Percentiles rank a stretch among this genome's conserved stretches.
These are phyloP conservation scores for Coregonus suidteri DNA, from an alignment of 2,797 vertebrate species.

Conservation along the genomic window DNA sequence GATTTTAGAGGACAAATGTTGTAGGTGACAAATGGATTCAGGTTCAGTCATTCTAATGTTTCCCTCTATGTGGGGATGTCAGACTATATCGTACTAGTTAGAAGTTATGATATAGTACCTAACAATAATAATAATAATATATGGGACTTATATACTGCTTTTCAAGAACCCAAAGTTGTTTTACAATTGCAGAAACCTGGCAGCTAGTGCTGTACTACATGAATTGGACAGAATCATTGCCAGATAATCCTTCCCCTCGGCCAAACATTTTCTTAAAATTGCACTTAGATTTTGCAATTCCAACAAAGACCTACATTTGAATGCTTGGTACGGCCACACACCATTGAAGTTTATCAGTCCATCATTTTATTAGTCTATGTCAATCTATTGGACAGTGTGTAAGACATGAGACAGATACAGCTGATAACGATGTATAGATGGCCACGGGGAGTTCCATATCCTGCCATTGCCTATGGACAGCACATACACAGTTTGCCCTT, in stretches of 20 bases:
- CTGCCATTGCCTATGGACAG: conserved; percentile 70
- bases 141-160: too few relatives aligned
- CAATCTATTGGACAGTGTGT: conserved; percentile 31
- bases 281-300: conserved; percentile 44
- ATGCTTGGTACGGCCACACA: conserved; percentile 55
- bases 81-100: neutral
- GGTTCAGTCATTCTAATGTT: neutral
- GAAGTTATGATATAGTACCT: neutral
- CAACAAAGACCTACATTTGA: conserved; percentile 46
- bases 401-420: conserved; percentile 57
- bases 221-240: too few relatives aligned
- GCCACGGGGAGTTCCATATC: conserved; percentile 75
- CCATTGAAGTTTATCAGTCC: conserved; percentile 47
- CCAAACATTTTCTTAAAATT: conserved; percentile 41
- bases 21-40: neutral
- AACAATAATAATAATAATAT: neutral
- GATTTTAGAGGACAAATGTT: too few relatives aligned
- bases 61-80: neutral
- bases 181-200: too few relatives aligned
- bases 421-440: conserved; percentile 64
- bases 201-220: too few relatives aligned
- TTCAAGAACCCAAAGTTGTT: too few relatives aligned
- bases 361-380: conserved; percentile 51
- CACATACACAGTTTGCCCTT: neutral
- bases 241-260: conserved; percentile 17